Evolutionary conservation across 2,797 vertebrate species (phyloP), one percentile per base, ranked within the genome.

Genomic region (Acipenser ruthenus): DNA sequence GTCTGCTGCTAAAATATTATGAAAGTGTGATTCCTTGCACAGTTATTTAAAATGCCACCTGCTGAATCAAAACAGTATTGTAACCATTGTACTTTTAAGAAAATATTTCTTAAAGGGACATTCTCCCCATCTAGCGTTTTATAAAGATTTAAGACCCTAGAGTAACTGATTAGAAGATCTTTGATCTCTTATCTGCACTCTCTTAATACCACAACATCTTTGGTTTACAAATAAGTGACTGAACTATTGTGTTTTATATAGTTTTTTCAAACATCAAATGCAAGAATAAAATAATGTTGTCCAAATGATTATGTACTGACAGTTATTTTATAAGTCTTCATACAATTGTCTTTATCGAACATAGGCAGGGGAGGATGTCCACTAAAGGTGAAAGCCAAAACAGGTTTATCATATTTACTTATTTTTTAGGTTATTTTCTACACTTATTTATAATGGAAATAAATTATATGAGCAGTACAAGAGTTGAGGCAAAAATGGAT

Each of bases 51-150:
- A 53, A 65, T 56, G 64, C 50, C 68, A 69, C 11, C n/a, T 6
- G 58, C 23, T 15, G 68, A 65, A 49, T 62, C 58, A 6, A 64
- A 49, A 49, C 12, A 51, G 50, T 65, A 61, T 62, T 62, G 63
- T 58, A 48, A 69, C 11, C 37, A 49, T 65, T 10, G 1, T 37
- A 37, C 23, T 37, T 37, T 37, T 37, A 37, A 37, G 23, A 37
- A 37, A 37, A 37, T 37, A 49, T 60, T 65, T 48, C 56, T 37
- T 62, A 50, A 58, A 49, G 10, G 51, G 68, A 58, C 47, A 11
- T 48, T 62, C 37, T 6, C 13, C 8, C 55, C 23, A 37, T 37
- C 18, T 61, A 12, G 10, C 7, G 62, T 10, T 56, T 18, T 49
- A 66, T 49, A 60, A 48, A 51, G 13, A 23, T 66, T 60, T 11